Evolutionary conservation across 2,797 vertebrate species (phyloP).

Genomic region (Sphaeramia orbicularis): DNA sequence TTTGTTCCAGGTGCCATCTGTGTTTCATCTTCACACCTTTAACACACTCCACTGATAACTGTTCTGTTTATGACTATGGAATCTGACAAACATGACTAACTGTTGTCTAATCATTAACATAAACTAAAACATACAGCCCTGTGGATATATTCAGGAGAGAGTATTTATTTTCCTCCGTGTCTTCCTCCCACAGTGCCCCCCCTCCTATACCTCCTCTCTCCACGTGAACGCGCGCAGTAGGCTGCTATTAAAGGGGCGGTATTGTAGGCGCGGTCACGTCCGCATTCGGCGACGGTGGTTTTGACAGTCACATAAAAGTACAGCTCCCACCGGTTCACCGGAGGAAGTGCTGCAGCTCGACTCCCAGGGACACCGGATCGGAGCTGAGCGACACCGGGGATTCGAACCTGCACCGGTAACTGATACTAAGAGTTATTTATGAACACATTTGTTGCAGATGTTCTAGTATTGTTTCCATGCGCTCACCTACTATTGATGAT

Average conservation of each 20-base stretch:
- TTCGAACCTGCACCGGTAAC: constrained; percentile 25
- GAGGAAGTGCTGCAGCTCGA: constrained; percentile 22
- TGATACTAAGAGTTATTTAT: background rate
- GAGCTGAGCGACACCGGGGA: constrained; percentile 27
- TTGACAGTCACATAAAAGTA: constrained; percentile 69
- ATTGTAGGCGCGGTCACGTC: constrained; percentile 58
- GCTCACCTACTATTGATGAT: background rate
- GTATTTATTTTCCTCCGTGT: constrained; percentile 14
- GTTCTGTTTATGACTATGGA: background rate
- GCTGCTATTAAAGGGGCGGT: constrained; percentile 73
- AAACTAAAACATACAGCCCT: background rate
- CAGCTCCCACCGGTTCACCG: constrained; percentile 30
- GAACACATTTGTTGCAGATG: too few relatives aligned
- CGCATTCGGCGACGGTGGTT: constrained; percentile 24
- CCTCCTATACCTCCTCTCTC: background rate
- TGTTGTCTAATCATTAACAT: constrained; percentile 4
- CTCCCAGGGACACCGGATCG: constrained; percentile 25
- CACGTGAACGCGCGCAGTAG: constrained; percentile 54
- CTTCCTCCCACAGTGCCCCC: background rate
- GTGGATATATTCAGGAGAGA: background rate
- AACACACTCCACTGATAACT: too few relatives aligned
- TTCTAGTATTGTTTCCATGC: background rate
- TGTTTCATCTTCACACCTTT: too few relatives aligned
- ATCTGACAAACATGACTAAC: background rate
- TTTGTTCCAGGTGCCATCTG: too few relatives aligned